Conservation (phyloP, 35 echinoderm and acorn worm species). For the Holothuria glaberrima region DNA sequence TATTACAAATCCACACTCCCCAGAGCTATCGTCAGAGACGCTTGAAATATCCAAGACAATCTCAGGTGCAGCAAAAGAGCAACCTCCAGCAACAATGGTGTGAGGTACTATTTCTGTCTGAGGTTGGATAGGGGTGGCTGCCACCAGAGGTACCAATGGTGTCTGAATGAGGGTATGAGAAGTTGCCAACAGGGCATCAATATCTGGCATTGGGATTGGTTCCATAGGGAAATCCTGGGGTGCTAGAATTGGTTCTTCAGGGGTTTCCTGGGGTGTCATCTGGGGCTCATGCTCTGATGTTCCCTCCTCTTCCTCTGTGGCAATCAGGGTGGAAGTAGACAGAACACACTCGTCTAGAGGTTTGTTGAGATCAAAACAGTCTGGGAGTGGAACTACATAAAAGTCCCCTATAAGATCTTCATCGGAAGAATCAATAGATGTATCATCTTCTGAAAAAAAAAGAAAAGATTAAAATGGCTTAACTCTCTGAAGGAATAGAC, state of each 20-base stretch:
- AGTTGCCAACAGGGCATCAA: conserved; percentile 74
- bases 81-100: conserved; percentile 23
- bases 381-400: conserved; percentile 94
- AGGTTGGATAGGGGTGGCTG: conserved; percentile 42
- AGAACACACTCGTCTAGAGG: conserved; percentile 65
- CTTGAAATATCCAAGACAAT: conserved; percentile 52
- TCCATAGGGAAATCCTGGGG: neutral
- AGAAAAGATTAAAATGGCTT: neutral
- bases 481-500: neutral
- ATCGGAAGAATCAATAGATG: conserved; percentile 47
- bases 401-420: conserved; percentile 85
- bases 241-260: neutral
- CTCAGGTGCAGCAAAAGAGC: conserved; percentile 37
- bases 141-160: conserved; percentile 76
- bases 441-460: conserved; percentile 10
- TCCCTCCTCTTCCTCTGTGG: conserved; percentile 16
- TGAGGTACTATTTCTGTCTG: conserved; percentile 52
- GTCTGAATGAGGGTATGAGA: conserved; percentile 79
- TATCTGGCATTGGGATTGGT: conserved; percentile 19
- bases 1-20: conserved; percentile 21
- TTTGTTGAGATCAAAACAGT: conserved; percentile 93
- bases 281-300: neutral
- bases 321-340: neutral
- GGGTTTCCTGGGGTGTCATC: neutral
- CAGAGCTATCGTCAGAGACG: conserved; percentile 28